phyloP scores from a whole-genome alignment of 1,140 invertebrate genomes.

The Stratiolaelaps scimitus region DNA sequence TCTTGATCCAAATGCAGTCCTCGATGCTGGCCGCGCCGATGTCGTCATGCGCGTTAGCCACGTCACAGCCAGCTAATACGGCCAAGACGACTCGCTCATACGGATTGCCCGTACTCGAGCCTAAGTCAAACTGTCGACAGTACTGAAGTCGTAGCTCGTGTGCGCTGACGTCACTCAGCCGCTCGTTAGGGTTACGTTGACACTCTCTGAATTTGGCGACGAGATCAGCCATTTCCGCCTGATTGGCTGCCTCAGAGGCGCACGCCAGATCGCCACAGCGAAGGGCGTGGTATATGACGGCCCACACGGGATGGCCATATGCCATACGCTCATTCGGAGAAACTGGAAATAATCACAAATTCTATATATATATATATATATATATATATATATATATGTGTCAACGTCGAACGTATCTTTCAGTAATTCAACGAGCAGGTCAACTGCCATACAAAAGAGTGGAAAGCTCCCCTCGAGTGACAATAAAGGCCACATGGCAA shows the following conservation, averaged over 20 bases:
- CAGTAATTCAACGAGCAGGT: no score
- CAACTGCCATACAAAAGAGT: no score
- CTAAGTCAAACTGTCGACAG: conserved; percentile 44
- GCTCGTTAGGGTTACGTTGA: background rate
- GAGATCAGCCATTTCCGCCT: conserved; percentile 56
- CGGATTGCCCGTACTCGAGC: conserved; percentile 25
- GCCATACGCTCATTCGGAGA: conserved; percentile 41
- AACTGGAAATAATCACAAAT: background rate
- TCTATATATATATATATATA: no score
- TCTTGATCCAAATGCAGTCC: conserved; percentile 87
- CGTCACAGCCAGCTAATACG: conserved; percentile 70
- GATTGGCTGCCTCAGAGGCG: conserved; percentile 59
- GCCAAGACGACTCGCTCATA: conserved; percentile 30
- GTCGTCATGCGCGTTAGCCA: conserved; percentile 49
- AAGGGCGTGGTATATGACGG: conserved; percentile 77
- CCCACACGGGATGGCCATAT: conserved; percentile 68
- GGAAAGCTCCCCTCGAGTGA: no score
- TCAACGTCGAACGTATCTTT: no score
- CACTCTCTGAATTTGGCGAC: conserved; percentile 32
- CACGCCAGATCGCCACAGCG: conserved; percentile 71
- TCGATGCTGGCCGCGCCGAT: conserved; percentile 77
- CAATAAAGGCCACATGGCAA: no score
- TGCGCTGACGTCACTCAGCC: conserved; percentile 42
- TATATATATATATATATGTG: no score
- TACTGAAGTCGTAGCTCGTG: conserved; percentile 59